Base-by-base conservation (phyloP, 2,888 invertebrate species). In the Bembecia ichneumoniformis region DNA sequence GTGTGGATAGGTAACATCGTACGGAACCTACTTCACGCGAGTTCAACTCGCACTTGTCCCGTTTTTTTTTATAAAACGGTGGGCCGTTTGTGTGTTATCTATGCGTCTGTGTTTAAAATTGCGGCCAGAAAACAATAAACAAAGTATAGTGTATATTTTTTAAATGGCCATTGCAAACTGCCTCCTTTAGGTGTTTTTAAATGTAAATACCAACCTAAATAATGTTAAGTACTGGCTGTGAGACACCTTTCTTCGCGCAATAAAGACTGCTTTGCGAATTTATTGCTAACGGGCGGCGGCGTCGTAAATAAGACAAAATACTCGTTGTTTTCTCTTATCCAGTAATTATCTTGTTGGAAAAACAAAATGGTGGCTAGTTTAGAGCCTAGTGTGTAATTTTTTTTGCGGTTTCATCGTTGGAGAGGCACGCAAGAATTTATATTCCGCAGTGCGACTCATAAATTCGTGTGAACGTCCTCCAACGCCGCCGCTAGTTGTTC, bases 361-460 rank as follows among this genome's bases (percentile, higher is more conserved):
- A 28, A 28, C 9, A 28, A 28, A 28, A 28, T 28, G 28, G 28
- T 10, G 7, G 14, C 53, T 55, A 51, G 50, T 58, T 55, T 58
- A 49, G 51, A 58, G 66, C 60, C 66, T 67, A 71, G 68, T 71
- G 70, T 68, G 68, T 71, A 73, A 56, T 68, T 75, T 77, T 79
- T 40, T 76, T 77, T 59, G 71, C 59, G 71, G 71, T 71, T 66
- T 71, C 74, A 66, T 71, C 71, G 40, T 14, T 40, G 40, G 40
- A 40, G 40, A 40, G 40, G 13, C 40, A 14, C 68, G 69, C 71
- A 74, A 77, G 77, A 78, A 82, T 83, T 82, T 82, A 82, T 83
- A 80, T 81, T 78, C 83, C 83, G 83, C 83, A 84, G 57, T 84
- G 83, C 83, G 83, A 78, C 83, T 79, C 82, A 83, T 84, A 84